These are phyloP conservation scores for Chaetodon trifascialis DNA, from an alignment of 2,113 vertebrate genomes.

Conservation along the genomic window DNA sequence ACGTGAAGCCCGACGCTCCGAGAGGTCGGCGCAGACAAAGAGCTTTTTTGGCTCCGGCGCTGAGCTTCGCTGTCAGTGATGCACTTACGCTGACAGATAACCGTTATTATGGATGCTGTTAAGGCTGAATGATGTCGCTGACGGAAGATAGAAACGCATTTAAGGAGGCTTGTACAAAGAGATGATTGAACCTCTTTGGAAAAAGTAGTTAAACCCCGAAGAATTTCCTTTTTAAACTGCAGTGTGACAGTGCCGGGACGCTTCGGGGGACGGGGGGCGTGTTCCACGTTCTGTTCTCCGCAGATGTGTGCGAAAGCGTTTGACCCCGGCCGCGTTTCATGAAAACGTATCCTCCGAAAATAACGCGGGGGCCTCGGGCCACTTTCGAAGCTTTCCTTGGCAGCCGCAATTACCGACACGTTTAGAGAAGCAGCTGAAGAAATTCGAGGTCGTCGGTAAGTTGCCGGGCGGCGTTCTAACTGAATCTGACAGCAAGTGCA, in stretches of 20 bases:
- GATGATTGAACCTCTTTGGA: conserved; percentile 4
- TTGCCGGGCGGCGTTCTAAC: background rate
- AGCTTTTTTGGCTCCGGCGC: conserved; percentile 33
- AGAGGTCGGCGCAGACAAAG: conserved; percentile 27
- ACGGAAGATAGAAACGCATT: conserved; percentile 38
- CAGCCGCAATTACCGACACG: conserved; percentile 5
- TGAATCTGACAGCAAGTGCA: background rate
- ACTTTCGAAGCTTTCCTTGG: conserved; percentile 1
- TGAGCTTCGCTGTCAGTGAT: conserved; percentile 49
- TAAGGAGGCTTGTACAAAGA: background rate
- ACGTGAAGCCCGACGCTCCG: conserved; percentile 16
- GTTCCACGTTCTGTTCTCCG: background rate
- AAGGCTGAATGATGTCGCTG: conserved; percentile 39
- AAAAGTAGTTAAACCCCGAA: conserved; percentile 24
- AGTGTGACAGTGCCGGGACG: background rate
- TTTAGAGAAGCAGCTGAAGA: background rate
- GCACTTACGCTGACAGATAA: conserved; percentile 59
- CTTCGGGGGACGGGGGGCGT: background rate
- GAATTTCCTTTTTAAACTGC: background rate
- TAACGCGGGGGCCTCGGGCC: background rate
- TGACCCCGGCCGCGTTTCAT: background rate
- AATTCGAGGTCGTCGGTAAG: background rate
- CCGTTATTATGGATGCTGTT: conserved; percentile 30
- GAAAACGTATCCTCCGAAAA: conserved; percentile 13
- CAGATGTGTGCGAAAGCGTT: conserved; percentile 17